Evolutionary conservation across 2,113 vertebrate species (phyloP), one percentile per base, ranked within the genome.

Genomic region (Chascanopsetta lugubris): DNA sequence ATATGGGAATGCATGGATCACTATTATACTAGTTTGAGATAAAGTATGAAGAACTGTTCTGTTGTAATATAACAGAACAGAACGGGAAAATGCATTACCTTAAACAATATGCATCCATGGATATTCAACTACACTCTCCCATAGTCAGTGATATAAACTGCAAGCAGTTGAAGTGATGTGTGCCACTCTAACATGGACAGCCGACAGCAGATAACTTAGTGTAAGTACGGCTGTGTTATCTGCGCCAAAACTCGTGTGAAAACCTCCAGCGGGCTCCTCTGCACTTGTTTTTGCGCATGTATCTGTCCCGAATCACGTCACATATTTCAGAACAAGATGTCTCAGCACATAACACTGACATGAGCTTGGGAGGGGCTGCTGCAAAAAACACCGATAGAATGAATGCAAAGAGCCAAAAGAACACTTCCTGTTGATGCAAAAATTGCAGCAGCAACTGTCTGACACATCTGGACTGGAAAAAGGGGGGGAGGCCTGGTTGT

Each of bases 341-440:
- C 71, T 82, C 50, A 15, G 59, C 75, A 63, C 73, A 78, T 50
- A 62, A 49, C 60, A 66, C 62, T 63, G 74, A 62, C 81, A 80
- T 53, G 49, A 77, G 72, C 61, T 65, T 69, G 87, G 87, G 89
- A 87, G 87, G 87, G 85, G 87, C 87, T 70, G 86, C 84, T 70
- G 79, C 84, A 79, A 82, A 88, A 86, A 75, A 86, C 83, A 66
- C 61, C 56, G 79, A 85, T 60, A 85, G 80, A 75, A 85, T 87
- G 70, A 85, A 89, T 70, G 85, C 82, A 85, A 85, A 89, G 86
- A 87, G 79, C 85, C 84, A 82, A 89, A 89, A 89, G 83, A 88
- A 89, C 86, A 91, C 90, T 91, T 91, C 90, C 90, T 89, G 88
- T 91, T 90, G 86, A 88, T 91, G 86, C 83, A 88, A 88, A 88